Evolutionary conservation across 2,888 invertebrate genomes (phyloP).

Genomic region (Drosophila anomalipes): DNA sequence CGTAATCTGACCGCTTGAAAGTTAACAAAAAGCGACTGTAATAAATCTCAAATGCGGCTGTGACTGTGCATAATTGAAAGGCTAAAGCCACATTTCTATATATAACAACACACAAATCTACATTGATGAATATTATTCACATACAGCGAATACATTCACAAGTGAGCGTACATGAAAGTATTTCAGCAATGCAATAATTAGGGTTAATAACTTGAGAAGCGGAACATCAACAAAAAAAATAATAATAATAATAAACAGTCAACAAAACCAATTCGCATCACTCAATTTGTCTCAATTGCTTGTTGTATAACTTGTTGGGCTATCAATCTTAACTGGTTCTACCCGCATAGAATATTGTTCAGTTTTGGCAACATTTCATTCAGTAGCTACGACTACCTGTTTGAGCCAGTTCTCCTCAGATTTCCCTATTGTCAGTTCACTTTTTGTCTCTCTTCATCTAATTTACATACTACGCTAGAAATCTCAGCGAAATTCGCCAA

Average conservation of each 20-base stretch:
- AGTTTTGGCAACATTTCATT: slow-evolving; percentile 11
- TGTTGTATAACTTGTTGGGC: slow-evolving; percentile 10
- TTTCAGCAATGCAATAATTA: slow-evolving; percentile 52
- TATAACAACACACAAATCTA: not conserved
- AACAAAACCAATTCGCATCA: slow-evolving; percentile 17
- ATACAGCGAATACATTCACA: slow-evolving; percentile 12
- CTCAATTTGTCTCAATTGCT: slow-evolving; percentile 20
- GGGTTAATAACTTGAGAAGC: slow-evolving; percentile 40
- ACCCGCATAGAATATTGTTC: not conserved
- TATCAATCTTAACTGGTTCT: slow-evolving; percentile 17
- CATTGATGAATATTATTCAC: slow-evolving; percentile 30
- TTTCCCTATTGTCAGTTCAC: slow-evolving; percentile 21
- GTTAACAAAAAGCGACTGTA: slow-evolving; percentile 33
- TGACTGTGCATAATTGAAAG: slow-evolving; percentile 37
- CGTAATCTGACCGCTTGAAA: slow-evolving; percentile 42
- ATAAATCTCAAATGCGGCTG: slow-evolving; percentile 25
- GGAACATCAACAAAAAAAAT: not conserved
- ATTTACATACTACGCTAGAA: slow-evolving; percentile 10
- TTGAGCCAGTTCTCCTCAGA: slow-evolving; percentile 18
- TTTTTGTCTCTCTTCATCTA: not conserved
- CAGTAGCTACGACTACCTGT: slow-evolving; percentile 31
- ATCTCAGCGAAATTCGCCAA: slow-evolving; percentile 3
- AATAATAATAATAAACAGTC: not conserved
- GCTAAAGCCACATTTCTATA: slow-evolving; percentile 16
- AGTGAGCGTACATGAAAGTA: slow-evolving; percentile 24